A percentile compares a stretch with the other conserved stretches of the same genome.
These are phyloP conservation scores for Promerops cafer DNA, from an alignment of 2,113 vertebrate genomes.

Conservation along the genomic window DNA sequence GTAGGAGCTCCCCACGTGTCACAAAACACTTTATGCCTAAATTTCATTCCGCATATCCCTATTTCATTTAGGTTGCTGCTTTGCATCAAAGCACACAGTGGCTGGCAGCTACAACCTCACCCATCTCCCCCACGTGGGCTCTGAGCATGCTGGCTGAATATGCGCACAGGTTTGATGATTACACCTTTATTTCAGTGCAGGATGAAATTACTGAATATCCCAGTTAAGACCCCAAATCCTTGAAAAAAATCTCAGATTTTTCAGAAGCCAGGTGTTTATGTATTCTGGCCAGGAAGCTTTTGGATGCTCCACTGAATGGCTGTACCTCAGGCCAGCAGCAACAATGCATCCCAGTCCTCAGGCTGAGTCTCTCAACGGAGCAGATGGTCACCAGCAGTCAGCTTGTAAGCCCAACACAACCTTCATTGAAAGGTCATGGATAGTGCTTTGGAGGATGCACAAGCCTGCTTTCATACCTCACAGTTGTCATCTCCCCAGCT, in stretches of 20 bases:
- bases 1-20: background rate
- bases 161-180: background rate
- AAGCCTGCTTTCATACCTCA: background rate
- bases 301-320: background rate
- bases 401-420: fast-evolving
- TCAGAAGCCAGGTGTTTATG: background rate
- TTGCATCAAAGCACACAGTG: background rate
- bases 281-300: background rate
- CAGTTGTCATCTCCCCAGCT: background rate
- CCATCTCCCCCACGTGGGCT: background rate
- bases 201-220: background rate
- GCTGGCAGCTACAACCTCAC: background rate
- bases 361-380: background rate
- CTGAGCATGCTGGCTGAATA: background rate
- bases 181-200: background rate
- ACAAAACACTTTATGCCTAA: background rate
- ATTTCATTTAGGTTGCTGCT: background rate
- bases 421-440: background rate
- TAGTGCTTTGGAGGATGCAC: background rate
- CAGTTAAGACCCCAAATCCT: background rate
- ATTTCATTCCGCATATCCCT: background rate
- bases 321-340: background rate
- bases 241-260: background rate
- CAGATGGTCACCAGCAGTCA: background rate
- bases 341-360: background rate